Evolutionary conservation across 2,888 invertebrate genomes (phyloP).

Genomic region (Pandemis heparana): DNA sequence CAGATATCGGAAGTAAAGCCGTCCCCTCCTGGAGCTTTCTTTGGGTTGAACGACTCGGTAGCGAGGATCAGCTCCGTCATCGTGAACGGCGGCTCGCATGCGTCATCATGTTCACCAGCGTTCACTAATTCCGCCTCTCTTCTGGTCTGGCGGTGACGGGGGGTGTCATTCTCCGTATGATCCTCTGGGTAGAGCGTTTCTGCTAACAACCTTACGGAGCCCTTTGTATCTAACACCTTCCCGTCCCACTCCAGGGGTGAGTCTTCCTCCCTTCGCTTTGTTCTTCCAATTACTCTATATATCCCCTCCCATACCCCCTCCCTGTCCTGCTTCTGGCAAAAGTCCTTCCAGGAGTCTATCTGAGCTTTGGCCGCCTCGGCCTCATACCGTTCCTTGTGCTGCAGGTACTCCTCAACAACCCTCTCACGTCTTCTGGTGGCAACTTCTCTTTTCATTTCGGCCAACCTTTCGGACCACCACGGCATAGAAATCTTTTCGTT

Average conservation of each 20-base stretch:
- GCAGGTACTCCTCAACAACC: background rate
- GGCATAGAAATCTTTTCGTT: background rate
- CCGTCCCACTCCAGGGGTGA: slow-evolving; percentile 13
- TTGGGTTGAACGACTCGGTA: slow-evolving; percentile 34
- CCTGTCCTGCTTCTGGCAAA: background rate
- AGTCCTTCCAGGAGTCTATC: background rate
- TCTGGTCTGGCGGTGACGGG: background rate
- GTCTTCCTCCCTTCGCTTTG: slow-evolving; percentile 28
- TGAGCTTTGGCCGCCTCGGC: background rate
- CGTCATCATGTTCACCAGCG: background rate
- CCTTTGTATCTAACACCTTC: background rate
- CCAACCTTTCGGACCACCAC: background rate
- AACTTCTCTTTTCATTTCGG: background rate
- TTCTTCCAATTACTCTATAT: slow-evolving; percentile 39
- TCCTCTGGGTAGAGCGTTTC: slow-evolving; percentile 39
- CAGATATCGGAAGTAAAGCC: slow-evolving; percentile 44
- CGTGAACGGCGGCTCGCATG: slow-evolving; percentile 37
- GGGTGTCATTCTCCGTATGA: slow-evolving; percentile 10
- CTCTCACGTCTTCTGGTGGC: background rate
- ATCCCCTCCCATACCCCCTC: slow-evolving; percentile 32
- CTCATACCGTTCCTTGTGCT: background rate
- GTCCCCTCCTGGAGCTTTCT: slow-evolving; percentile 43
- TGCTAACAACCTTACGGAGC: slow-evolving; percentile 33
- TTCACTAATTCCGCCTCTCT: background rate
- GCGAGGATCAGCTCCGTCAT: background rate